Conservation (phyloP, 2,888 invertebrate species). For the Odontocerum albicorne region DNA sequence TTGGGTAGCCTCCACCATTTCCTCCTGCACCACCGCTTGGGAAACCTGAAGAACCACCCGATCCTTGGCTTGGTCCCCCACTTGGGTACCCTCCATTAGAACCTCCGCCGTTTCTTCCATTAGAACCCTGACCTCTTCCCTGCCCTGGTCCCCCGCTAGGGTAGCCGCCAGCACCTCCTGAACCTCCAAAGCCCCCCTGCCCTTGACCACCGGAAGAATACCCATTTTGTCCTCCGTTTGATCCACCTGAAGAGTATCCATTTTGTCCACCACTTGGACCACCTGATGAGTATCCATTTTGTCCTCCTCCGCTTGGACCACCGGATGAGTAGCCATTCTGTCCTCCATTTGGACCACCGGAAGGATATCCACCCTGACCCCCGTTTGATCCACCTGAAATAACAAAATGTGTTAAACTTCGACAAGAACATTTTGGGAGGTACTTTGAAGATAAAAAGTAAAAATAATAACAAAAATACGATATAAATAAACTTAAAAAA, state of each 20-base stretch:
- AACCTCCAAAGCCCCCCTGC: conserved; percentile 21
- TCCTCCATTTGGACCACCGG: conserved; percentile 33
- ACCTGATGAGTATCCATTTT: conserved; percentile 42
- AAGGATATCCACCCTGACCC: conserved; percentile 35
- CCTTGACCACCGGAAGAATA: conserved; percentile 22
- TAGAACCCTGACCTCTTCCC: too few species aligned
- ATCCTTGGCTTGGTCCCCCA: conserved; percentile 24
- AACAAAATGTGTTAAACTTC: too few species aligned
- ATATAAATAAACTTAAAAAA: neutral
- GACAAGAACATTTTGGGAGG: too few species aligned
- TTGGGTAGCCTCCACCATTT: conserved; percentile 45
- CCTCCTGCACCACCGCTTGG: conserved; percentile 21
- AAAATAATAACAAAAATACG: neutral
- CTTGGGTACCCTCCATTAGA: conserved; percentile 22
- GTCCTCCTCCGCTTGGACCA: conserved; percentile 37
- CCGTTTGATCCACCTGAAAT: conserved; percentile 30
- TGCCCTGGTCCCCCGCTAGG: conserved; percentile 28
- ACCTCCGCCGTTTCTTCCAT: conserved; percentile 25
- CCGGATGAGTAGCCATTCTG: conserved; percentile 21
- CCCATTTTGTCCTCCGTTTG: conserved; percentile 9
- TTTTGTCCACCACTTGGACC: conserved; percentile 38
- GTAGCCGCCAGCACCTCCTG: conserved; percentile 36
- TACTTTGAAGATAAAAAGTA: too few species aligned
- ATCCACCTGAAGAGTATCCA: conserved; percentile 42
- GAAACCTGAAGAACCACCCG: conserved; percentile 28